Percentiles rank a stretch among this genome's conserved stretches.
Evolutionary conservation across 2,113 vertebrate species (phyloP).

Genomic region (Ahaetulla prasina): DNA sequence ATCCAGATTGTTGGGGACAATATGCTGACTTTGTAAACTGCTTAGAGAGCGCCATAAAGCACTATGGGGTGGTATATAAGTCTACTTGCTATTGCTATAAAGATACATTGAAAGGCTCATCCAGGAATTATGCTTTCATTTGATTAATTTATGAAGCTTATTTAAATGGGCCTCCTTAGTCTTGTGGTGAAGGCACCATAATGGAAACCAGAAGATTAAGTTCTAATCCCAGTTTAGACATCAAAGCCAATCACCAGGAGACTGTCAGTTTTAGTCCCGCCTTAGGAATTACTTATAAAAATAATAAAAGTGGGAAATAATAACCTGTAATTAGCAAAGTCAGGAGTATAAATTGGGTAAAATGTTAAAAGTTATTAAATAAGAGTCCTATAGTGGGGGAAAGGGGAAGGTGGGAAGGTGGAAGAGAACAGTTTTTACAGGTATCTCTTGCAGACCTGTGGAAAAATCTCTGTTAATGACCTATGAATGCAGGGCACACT

Average conservation of each 20-base stretch:
- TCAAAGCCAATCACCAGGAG: background rate
- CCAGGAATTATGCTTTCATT: background rate
- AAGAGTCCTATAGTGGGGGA: background rate
- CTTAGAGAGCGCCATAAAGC: background rate
- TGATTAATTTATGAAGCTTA: background rate
- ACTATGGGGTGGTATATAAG: background rate
- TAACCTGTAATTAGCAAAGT: background rate
- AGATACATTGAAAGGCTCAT: background rate
- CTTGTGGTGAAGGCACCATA: background rate
- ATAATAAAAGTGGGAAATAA: background rate
- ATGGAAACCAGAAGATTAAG: background rate
- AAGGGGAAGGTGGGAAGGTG: background rate
- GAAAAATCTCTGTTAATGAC: background rate
- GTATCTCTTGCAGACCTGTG: background rate
- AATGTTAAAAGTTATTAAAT: background rate
- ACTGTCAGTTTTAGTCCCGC: background rate
- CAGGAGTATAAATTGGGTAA: background rate
- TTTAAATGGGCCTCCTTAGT: background rate
- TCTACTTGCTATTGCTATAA: background rate
- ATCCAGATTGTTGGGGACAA: background rate
- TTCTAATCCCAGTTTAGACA: background rate
- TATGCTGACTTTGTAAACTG: background rate
- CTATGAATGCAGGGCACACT: background rate
- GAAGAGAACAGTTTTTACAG: background rate
- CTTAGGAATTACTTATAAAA: background rate